These are phyloP conservation scores for Drosophila simulans DNA, from an alignment of 1,140 invertebrate genomes.

Conservation along the genomic window DNA sequence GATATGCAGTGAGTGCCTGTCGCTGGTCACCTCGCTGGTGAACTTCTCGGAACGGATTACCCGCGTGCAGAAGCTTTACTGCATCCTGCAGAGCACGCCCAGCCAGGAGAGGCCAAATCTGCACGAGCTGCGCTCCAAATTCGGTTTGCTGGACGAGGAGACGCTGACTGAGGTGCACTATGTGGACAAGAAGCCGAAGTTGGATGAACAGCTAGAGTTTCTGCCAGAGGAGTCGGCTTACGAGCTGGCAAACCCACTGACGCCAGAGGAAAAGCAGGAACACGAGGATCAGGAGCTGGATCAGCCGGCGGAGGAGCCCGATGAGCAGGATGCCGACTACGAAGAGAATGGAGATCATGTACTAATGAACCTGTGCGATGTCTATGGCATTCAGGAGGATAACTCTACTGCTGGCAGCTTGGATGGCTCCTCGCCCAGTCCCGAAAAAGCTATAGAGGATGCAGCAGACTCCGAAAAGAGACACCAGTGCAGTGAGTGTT, in stretches of 20 bases:
- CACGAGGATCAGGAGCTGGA: neutral
- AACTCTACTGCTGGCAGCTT: conserved; percentile 1
- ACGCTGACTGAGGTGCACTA: conserved; percentile 63
- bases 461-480: conserved; percentile 13
- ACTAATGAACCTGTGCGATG: conserved; percentile 38
- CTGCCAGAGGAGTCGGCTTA: conserved; percentile 41
- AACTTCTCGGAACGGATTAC: conserved; percentile 70
- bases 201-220: conserved; percentile 26
- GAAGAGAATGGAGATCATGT: conserved; percentile 14
- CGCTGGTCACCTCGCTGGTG: conserved; percentile 63
- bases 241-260: conserved; percentile 66
- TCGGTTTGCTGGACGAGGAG: conserved; percentile 54
- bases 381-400: conserved; percentile 26
- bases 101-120: conserved; percentile 34
- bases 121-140: conserved; percentile 46
- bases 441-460: neutral
- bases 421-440: neutral
- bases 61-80: conserved; percentile 69
- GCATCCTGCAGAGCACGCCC: conserved; percentile 42
- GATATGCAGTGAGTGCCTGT: conserved; percentile 70
- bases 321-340: conserved; percentile 11
- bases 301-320: neutral
- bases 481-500: conserved; percentile 52
- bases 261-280: neutral
- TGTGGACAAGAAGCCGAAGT: conserved; percentile 65